Base-by-base conservation (phyloP, 1,140 invertebrate species). In the Coboldia fuscipes region DNA sequence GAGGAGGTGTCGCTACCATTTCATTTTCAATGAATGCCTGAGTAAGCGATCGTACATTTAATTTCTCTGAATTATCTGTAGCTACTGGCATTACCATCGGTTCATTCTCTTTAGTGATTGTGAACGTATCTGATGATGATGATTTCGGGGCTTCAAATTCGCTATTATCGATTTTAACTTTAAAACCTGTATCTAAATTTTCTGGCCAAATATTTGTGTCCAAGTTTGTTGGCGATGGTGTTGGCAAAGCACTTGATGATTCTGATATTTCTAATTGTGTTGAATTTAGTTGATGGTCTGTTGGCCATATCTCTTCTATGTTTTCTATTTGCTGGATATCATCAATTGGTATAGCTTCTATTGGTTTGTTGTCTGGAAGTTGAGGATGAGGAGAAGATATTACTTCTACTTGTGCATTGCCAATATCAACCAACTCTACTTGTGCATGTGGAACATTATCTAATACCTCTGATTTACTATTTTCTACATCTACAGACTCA, bases 301-400 rank as follows among this genome's bases (percentile, higher is more conserved):
- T 15, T 20, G 51, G 51, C 51, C 51, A 54, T 39, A 54, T 54
- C 14, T 52, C 48, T 14, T 42, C 33, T 27, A 54, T 45, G 35
- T 54, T 42, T 40, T 54, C 46, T 17, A 32, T 29, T 14, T 14
- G 28, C 28, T 13, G 7, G 7, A 8, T 29, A 13, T 9, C 6
- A n/a, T 14, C 24, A 4, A 27, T 3, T 27, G 12, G 24, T 27
- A n/a, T 27, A 4, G 14, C 4, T 3, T 18, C 17, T 19, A 5
- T 16, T 19, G 15, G 14, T 32, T 32, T 32, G 10, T 16, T 16
- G 16, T 18, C 30, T 32, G 30, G 3, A 32, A 32, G 30, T 5
- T 30, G 14, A 30, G 17, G n/a, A 45, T 40, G 46, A 46, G 44
- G 41, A 37, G 41, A 41, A 47, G 18, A 12, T 3, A 46, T 45